Percentiles rank a stretch among this genome's conserved stretches.
phyloP scores from a whole-genome alignment of 2,888 invertebrate genomes.

The Papilio demoleus region DNA sequence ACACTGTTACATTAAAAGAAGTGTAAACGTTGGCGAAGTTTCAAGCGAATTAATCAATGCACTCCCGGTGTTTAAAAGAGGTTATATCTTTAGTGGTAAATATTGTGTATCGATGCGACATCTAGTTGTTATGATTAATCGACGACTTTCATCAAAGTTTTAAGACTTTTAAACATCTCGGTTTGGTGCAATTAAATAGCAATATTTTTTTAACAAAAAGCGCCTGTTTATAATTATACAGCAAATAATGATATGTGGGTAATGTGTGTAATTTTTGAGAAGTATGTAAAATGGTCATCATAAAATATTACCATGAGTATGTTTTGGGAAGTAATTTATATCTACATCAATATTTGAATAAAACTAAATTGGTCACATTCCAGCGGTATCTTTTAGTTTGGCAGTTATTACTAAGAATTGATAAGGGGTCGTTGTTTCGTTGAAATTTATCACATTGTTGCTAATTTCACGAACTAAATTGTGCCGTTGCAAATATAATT shows the following conservation, averaged over 20 bases:
- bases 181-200: too few relatives aligned
- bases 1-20: too few relatives aligned
- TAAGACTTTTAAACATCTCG: too few relatives aligned
- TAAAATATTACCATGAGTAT: not conserved
- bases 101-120: too few relatives aligned
- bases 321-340: not conserved
- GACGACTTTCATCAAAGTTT: too few relatives aligned
- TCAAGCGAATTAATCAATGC: too few relatives aligned
- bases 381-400: constrained; percentile 1
- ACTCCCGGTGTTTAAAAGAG: too few relatives aligned
- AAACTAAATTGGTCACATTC: not conserved
- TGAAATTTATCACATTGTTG: constrained; percentile 8
- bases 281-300: not conserved
- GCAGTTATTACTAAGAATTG: constrained; percentile 17
- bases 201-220: too few relatives aligned
- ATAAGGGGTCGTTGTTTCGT: not conserved
- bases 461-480: constrained; percentile 1
- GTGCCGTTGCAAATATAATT: not conserved
- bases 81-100: too few relatives aligned
- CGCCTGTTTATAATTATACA: constrained; percentile 17
- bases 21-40: too few relatives aligned
- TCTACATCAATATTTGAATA: not conserved
- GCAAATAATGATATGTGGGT: constrained; percentile 9
- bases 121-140: too few relatives aligned
- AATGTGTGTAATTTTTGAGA: not conserved